Base-by-base conservation (phyloP, 2,113 vertebrate genomes). In the Pituophis catenifer region DNA sequence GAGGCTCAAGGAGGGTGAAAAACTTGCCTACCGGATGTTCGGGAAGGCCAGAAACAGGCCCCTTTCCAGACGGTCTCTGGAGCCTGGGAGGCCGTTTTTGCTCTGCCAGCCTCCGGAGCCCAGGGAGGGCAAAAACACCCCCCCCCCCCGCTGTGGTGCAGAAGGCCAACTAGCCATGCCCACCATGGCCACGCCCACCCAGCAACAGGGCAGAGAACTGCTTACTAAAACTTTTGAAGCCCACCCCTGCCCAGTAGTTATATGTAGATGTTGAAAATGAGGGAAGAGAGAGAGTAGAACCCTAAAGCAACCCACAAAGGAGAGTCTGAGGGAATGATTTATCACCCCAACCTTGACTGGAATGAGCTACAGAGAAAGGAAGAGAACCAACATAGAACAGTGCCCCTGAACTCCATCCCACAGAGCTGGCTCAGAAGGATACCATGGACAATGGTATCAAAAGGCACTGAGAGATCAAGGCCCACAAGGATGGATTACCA, bases 121-220 rank as follows among this genome's bases (percentile, higher is more conserved):
- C 48, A 50, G 48, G 48, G 48, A 50, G 48, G 48, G 6, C 48
- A 50, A 50, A 50, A 50, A 50, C 48, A 50, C 48, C 48, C 48
- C 6, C 0, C 0, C 48, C 3, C 6, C 5, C 48, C 1, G 48
- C 48, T 4, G 5, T 50, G 48, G 5, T 50, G 48, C 6, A 5
- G 5, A 7, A 50, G 48, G 48, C 48, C 48, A 50, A 50, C 48
- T 50, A 50, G 48, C 48, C 48, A 50, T 50, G 48, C 48, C 48
- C 48, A 50, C 48, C 48, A 50, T 5, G 48, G 48, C 48, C 48
- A 50, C 5, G 48, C 48, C 48, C 48, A 50, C 48, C 6, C 48
- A 50, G 48, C 48, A 50, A 50, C 48, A 1, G 48, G 48, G 48
- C 48, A 50, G 48, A 50, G 48, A 50, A 50, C 48, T 4, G 3